These are phyloP conservation scores for Diploscapter pachys DNA, from an alignment of 1,140 invertebrate genomes.

Conservation along the genomic window DNA sequence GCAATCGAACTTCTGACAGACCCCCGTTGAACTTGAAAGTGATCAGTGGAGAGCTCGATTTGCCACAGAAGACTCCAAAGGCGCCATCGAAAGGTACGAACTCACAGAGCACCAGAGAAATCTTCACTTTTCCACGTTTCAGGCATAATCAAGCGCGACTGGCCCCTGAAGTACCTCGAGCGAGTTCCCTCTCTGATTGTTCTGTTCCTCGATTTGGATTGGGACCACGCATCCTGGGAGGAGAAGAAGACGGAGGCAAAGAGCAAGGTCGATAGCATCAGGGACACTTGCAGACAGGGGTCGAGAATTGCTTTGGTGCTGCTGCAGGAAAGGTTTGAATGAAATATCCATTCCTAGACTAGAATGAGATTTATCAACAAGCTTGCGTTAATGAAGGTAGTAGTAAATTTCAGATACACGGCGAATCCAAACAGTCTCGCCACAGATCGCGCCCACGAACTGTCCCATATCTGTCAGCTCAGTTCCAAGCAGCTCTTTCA, in stretches of 20 bases:
- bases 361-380: no score
- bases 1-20: conserved; percentile 59
- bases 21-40: conserved; percentile 61
- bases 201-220: conserved; percentile 91
- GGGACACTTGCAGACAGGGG: conserved; percentile 17
- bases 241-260: conserved; percentile 89
- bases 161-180: conserved; percentile 88
- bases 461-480: conserved; percentile 85
- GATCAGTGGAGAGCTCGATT: conserved; percentile 52
- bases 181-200: conserved; percentile 85
- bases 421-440: conserved; percentile 59
- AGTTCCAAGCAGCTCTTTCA: conserved; percentile 86
- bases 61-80: conserved; percentile 19
- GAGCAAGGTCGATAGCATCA: conserved; percentile 30
- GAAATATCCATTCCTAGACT: no score
- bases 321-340: conserved; percentile 27
- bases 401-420: no score
- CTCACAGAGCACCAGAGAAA: neutral
- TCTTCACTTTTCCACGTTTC: conserved; percentile 55
- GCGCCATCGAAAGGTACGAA: conserved; percentile 65
- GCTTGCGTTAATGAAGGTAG: no score
- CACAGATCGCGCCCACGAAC: conserved; percentile 78
- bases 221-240: conserved; percentile 88
- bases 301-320: conserved; percentile 26
- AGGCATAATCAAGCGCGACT: conserved; percentile 88